phyloP scores from a whole-genome alignment of 1,140 invertebrate genomes.

The Macrobrachium rosenbergii region DNA sequence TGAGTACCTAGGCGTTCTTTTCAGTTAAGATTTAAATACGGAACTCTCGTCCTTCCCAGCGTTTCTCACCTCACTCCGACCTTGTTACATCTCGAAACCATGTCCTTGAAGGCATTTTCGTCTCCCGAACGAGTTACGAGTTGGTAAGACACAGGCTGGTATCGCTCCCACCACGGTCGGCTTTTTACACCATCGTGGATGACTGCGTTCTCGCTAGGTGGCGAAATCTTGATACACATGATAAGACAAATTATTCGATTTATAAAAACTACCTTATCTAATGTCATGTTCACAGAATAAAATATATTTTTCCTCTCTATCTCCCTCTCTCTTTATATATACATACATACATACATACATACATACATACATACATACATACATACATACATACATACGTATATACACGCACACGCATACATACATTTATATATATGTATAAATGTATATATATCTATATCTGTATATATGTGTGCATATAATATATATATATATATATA shows the following conservation, averaged over 20 bases:
- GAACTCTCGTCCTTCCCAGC: not conserved
- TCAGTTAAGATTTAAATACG: not conserved
- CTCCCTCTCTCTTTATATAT: no score
- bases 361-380: no score
- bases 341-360: no score
- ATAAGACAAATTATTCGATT: slow-evolving; percentile 10
- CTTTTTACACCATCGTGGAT: slow-evolving; percentile 29
- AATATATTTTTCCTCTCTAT: no score
- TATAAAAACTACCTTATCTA: slow-evolving; percentile 32
- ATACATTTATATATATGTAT: no score
- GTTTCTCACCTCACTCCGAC: slow-evolving; percentile 71
- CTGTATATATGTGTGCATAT: no score
- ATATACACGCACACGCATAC: no score
- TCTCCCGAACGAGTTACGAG: slow-evolving; percentile 83
- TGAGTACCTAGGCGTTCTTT: not conserved
- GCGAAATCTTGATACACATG: slow-evolving; percentile 58
- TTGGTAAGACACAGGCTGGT: slow-evolving; percentile 90
- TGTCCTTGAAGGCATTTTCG: slow-evolving; percentile 78
- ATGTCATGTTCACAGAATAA: no score
- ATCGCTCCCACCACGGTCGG: slow-evolving; percentile 85
- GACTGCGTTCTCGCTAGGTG: slow-evolving; percentile 47
- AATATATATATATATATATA: no score
- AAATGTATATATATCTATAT: no score
- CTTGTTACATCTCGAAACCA: slow-evolving; percentile 77
- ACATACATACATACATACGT: no score